These are phyloP conservation scores for Centrocercus urophasianus DNA, from an alignment of 2,113 vertebrate species.

Conservation along the genomic window DNA sequence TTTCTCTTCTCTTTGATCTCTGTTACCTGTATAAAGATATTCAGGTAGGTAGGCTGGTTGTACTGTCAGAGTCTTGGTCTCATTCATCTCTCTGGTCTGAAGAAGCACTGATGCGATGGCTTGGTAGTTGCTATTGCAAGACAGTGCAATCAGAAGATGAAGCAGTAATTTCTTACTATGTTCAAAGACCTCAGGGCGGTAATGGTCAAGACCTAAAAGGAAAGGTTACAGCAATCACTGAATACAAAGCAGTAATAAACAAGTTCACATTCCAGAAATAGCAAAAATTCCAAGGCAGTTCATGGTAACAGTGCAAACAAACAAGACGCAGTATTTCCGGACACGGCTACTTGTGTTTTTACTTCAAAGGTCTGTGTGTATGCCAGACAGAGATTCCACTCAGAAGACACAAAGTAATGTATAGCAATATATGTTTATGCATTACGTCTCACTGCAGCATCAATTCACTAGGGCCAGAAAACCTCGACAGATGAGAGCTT, in stretches of 20 bases:
- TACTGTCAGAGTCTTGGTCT: conserved; percentile 93
- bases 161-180: conserved; percentile 96
- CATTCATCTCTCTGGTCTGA: conserved; percentile 92
- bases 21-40: conserved; percentile 91
- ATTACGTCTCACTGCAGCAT: neutral
- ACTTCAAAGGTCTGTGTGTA: neutral
- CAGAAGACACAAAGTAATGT: neutral
- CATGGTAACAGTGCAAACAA: conserved; percentile 7
- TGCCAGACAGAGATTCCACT: neutral
- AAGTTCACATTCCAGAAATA: conserved; percentile 61
- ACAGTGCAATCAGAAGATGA: conserved; percentile 93
- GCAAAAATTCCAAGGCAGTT: conserved; percentile 41
- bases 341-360: neutral
- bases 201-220: conserved; percentile 93
- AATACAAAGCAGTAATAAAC: conserved; percentile 46
- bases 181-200: conserved; percentile 96
- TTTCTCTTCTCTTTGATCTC: neutral
- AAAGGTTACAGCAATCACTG: conserved; percentile 41
- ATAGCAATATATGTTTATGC: neutral
- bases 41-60: conserved; percentile 91
- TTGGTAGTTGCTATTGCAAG: conserved; percentile 95
- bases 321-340: conserved; percentile 1
- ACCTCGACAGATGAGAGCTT: neutral
- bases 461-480: neutral
- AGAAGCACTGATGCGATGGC: conserved; percentile 94